Conservation (phyloP, 2,113 vertebrate genomes). For the Apteryx owenii region DNA sequence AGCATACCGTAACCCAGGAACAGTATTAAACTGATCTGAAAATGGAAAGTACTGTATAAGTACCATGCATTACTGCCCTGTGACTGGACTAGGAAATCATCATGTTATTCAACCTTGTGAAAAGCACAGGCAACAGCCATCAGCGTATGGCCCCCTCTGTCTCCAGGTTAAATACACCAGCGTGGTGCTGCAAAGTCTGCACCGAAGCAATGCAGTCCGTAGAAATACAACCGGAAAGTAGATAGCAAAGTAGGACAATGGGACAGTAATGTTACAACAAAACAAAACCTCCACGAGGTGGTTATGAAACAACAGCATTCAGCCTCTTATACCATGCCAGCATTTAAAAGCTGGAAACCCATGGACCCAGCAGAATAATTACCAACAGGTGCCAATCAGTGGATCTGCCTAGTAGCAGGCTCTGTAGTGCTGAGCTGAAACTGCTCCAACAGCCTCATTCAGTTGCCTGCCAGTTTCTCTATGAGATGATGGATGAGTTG, state of each 20-base stretch:
- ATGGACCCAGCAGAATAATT: slow-evolving; percentile 31
- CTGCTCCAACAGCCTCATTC: neutral
- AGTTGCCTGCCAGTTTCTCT: neutral
- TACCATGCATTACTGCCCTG: neutral
- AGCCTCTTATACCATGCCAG: neutral
- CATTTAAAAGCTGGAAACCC: slow-evolving; percentile 13
- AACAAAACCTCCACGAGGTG: slow-evolving; percentile 27
- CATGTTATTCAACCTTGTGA: neutral
- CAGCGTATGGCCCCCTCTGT: neutral
- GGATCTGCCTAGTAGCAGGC: neutral
- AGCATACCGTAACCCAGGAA: neutral
- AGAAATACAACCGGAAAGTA: slow-evolving; percentile 32
- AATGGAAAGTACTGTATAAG: neutral
- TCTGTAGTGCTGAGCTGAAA: neutral
- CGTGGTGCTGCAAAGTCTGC: neutral
- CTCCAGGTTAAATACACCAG: neutral
- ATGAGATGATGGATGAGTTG: neutral
- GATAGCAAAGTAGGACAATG: slow-evolving; percentile 47
- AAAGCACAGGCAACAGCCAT: neutral
- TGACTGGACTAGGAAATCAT: neutral
- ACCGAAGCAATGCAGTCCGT: neutral
- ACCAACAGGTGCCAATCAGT: neutral
- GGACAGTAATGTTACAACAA: slow-evolving; percentile 34
- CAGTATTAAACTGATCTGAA: slow-evolving; percentile 24
- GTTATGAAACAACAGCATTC: slow-evolving; percentile 47